These are phyloP conservation scores for Drosophila pseudotalamancana DNA, from an alignment of 2,888 invertebrate genomes.

Conservation along the genomic window DNA sequence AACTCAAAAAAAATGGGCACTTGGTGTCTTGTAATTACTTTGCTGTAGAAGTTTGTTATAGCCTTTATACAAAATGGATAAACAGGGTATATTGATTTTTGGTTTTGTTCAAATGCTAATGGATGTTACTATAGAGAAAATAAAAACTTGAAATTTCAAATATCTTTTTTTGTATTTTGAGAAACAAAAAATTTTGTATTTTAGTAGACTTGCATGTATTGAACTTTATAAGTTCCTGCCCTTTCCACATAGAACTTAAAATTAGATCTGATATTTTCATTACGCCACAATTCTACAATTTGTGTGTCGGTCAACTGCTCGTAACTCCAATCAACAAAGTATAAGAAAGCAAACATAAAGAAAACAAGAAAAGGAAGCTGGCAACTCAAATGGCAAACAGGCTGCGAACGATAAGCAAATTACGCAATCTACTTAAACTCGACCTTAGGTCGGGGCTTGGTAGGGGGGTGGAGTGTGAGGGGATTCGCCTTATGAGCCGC, in stretches of 20 bases:
- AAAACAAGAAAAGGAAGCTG: slow-evolving; percentile 13
- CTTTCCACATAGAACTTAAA: too few relatives aligned
- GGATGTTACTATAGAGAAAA: too few relatives aligned
- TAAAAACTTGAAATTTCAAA: too few relatives aligned
- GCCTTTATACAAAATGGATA: too few relatives aligned
- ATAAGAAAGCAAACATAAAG: slow-evolving; percentile 1
- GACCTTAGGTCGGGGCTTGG: slow-evolving; percentile 20
- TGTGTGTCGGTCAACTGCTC: background rate
- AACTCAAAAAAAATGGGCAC: slow-evolving; percentile 19
- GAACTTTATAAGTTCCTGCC: too few relatives aligned
- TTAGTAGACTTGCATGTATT: too few relatives aligned
- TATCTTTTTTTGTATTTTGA: too few relatives aligned
- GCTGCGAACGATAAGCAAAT: slow-evolving; percentile 52
- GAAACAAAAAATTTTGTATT: too few relatives aligned
- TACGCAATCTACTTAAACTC: slow-evolving; percentile 49
- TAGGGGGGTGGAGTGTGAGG: too few relatives aligned
- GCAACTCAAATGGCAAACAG: slow-evolving; percentile 34
- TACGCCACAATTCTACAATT: background rate
- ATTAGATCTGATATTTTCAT: background rate
- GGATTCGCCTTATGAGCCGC: slow-evolving; percentile 49
- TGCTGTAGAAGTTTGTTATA: too few relatives aligned
- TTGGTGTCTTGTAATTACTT: slow-evolving; percentile 11
- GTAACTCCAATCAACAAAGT: slow-evolving; percentile 33
- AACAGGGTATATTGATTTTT: too few relatives aligned
- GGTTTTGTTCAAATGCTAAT: too few relatives aligned